A percentile compares a stretch with the other conserved stretches of the same genome.
phyloP scores from a whole-genome alignment of 1,140 invertebrate species.

The Caerostris extrusa region DNA sequence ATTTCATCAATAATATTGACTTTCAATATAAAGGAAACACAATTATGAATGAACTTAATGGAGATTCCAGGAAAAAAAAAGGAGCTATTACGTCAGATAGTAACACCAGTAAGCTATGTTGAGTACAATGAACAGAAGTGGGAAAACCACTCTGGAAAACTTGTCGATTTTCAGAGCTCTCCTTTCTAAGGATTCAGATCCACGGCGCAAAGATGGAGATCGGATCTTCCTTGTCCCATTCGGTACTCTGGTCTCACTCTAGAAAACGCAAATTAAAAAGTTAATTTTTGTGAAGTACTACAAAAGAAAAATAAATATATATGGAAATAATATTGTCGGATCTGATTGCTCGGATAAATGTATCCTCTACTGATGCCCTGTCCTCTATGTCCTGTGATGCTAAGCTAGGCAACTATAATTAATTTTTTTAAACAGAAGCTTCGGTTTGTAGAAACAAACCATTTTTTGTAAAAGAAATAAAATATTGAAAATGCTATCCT shows the following conservation, averaged over 20 bases:
- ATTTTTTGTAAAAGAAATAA: too few relatives aligned
- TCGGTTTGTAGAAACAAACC: too few relatives aligned
- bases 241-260: not conserved
- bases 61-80: not conserved
- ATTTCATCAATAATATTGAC: not conserved
- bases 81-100: slow-evolving; percentile 81
- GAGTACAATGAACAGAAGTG: slow-evolving; percentile 90
- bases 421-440: not conserved
- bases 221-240: not conserved
- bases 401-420: not conserved
- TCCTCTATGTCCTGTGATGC: too few relatives aligned
- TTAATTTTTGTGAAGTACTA: not conserved
- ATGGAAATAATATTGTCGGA: too few relatives aligned
- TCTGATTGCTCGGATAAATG: too few relatives aligned
- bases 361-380: too few relatives aligned
- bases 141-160: slow-evolving; percentile 92
- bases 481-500: too few relatives aligned
- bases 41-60: not conserved
- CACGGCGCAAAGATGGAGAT: not conserved
- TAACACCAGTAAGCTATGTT: slow-evolving; percentile 94
- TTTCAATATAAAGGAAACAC: not conserved
- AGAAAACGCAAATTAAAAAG: not conserved
- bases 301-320: not conserved
- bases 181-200: not conserved
- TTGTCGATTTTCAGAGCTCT: slow-evolving; percentile 91